Base-by-base conservation (phyloP, 2,888 invertebrate genomes). In the Euzetes globulus region DNA sequence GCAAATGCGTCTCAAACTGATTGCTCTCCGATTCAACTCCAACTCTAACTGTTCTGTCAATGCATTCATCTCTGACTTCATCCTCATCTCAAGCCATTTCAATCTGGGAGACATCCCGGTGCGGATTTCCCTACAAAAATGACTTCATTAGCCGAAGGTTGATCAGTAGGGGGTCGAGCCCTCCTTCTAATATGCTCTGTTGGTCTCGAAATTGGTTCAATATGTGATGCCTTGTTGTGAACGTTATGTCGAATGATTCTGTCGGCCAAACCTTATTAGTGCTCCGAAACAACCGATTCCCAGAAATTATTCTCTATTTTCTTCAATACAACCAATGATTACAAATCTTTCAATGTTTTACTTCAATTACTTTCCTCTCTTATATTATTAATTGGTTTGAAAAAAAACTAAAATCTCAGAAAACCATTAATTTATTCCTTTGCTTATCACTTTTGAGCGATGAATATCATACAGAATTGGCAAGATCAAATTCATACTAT, bases 121-220 rank as follows among this genome's bases (percentile, higher is more conserved):
- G 68, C 41, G 68, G 68, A 68, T 68, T 68, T 68, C 45, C 68
- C 68, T 41, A 68, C 68, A 68, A 68, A 68, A 68, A 68, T 68
- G 68, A 68, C 68, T 68, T 68, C 68, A 68, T 68, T 68, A 68
- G 68, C 68, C 25, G 37, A 37, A 41, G 68, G 41, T 41, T 68
- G 41, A 68, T 33, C 68, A 68, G 37, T 68, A 29, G 68, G 68
- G 65, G 45, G 37, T 68, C 45, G 11, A 2, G 45, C 68, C 68
- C 37, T 68, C 45, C 68, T 65, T 68, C 68, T 68, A 37, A 68
- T 37, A 68, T 68, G 22, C 68, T 33, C 63, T 68, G 45, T 68
- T 45, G 45, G 68, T 68, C 45, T 29, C 25, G 6, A 68, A 68
- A 68, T 68, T 68, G 68, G 68, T 68, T 68, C 68, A 68, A 68